These are phyloP conservation scores for Zalophus californianus DNA, from an alignment of 2,797 vertebrate genomes.

Conservation along the genomic window DNA sequence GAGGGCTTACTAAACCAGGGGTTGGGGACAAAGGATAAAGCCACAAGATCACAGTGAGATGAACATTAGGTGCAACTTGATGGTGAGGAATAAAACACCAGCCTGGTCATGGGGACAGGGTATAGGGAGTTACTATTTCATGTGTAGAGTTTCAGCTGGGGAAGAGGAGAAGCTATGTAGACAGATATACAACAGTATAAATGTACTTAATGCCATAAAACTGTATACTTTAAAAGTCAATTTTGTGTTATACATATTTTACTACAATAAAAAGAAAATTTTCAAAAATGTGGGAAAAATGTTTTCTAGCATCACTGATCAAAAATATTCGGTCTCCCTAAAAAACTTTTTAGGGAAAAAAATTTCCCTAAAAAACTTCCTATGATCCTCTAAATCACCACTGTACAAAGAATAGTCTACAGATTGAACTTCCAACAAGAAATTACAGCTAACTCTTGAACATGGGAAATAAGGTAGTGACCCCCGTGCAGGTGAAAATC, in stretches of 20 bases:
- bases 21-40: not conserved
- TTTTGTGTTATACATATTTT: not conserved
- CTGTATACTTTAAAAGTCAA: not conserved
- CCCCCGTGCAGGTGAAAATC: not conserved
- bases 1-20: not conserved
- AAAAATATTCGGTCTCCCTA: constrained; percentile 18
- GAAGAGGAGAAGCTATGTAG: not conserved
- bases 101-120: too few species aligned
- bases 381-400: not conserved
- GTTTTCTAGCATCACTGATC: not conserved
- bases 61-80: not conserved
- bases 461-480: not conserved
- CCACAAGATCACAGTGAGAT: not conserved
- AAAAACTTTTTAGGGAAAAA: not conserved
- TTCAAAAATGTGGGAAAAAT: not conserved
- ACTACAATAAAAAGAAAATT: not conserved
- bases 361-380: not conserved
- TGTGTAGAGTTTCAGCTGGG: not conserved
- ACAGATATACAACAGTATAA: not conserved
- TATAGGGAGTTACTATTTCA: not conserved
- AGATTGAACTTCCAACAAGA: not conserved
- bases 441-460: not conserved
- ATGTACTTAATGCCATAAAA: not conserved
- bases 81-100: not conserved
- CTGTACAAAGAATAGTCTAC: not conserved